These are phyloP conservation scores for Bhutanitis thaidina DNA, from an alignment of 2,888 invertebrate genomes.

Conservation along the genomic window DNA sequence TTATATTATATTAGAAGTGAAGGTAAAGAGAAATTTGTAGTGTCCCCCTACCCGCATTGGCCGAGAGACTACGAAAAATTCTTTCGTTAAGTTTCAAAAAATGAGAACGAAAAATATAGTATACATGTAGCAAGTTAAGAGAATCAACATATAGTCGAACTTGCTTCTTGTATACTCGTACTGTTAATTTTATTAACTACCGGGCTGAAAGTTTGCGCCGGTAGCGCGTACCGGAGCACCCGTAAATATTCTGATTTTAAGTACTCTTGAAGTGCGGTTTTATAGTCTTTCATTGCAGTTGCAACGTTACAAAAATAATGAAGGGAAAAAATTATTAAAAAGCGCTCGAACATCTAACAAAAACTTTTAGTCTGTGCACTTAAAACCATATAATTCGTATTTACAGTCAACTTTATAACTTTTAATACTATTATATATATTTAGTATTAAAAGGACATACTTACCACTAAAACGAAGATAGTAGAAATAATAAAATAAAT, in stretches of 20 bases:
- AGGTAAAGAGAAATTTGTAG: too few species aligned
- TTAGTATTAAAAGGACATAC: too few species aligned
- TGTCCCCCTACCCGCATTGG: too few species aligned
- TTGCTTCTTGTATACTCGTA: constrained; percentile 35
- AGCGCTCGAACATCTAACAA: neutral
- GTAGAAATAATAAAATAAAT: too few species aligned
- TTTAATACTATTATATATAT: too few species aligned
- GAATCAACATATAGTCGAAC: constrained; percentile 26
- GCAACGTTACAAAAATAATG: constrained; percentile 7
- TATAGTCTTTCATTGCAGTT: constrained; percentile 17
- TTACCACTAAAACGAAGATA: too few species aligned
- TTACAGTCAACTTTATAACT: too few species aligned
- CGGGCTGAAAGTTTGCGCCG: constrained; percentile 17
- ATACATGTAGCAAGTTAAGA: constrained; percentile 50
- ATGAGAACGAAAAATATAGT: constrained; percentile 48
- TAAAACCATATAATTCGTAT: too few species aligned
- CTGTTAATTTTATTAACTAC: constrained; percentile 41
- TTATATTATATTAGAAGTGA: too few species aligned
- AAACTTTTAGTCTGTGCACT: too few species aligned
- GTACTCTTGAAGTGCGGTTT: constrained; percentile 15
- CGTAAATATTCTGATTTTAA: constrained; percentile 20
- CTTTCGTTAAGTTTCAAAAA: constrained; percentile 54
- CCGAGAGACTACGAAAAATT: constrained; percentile 32
- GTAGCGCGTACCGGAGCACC: constrained; percentile 6
- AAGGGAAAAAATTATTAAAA: neutral